Base-by-base conservation (phyloP, 2,797 vertebrate genomes). In the Staurois parvus region DNA sequence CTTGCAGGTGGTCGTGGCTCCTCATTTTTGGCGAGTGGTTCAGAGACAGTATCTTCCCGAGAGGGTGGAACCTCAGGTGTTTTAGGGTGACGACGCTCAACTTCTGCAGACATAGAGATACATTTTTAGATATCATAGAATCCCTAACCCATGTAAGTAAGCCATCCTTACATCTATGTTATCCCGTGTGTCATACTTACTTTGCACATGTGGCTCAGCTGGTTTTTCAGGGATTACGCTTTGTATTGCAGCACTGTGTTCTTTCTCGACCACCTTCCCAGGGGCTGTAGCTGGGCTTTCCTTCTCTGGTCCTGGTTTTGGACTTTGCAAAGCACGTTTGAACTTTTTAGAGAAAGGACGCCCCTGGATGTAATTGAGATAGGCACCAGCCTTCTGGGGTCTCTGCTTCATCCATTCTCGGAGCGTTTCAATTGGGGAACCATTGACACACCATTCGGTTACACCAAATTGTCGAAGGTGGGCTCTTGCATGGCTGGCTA, bases 371-470 rank as follows among this genome's bases (percentile, higher is more conserved):
- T 98, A 99, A 92, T 94, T 97, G 0, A 97, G 95, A 88, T 98
- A 97, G 88, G 98, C 96, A 85, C 98, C 97, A 59, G 97, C 92
- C 89, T 97, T 98, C 87, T 99, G 97, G 0, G 98, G 97, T 11
- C 96, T 92, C 90, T 97, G 98, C 70, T 96, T 97, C 91, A 99
- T 99, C 98, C 98, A 99, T 81, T 98, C 97, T 52, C 97, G 97
- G 29, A 99, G 95, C 0, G 98, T 99, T 95, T 99, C 97, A 2
- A 99, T 99, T 26, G 98, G 98, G 0, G 97, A 98, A 17, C 97
- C 98, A 5, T 99, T 99, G 8, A 99, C 98, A 7, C 97, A 98
- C 98, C 97, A 99, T 86, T 99, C 97, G 0, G 98, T 99, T 92
- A 99, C 97, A 0, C 98, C 98, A 1, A 99, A 99, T 89, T 99